phyloP scores from a whole-genome alignment of 1,140 invertebrate species.

The Cydia fagiglandana region DNA sequence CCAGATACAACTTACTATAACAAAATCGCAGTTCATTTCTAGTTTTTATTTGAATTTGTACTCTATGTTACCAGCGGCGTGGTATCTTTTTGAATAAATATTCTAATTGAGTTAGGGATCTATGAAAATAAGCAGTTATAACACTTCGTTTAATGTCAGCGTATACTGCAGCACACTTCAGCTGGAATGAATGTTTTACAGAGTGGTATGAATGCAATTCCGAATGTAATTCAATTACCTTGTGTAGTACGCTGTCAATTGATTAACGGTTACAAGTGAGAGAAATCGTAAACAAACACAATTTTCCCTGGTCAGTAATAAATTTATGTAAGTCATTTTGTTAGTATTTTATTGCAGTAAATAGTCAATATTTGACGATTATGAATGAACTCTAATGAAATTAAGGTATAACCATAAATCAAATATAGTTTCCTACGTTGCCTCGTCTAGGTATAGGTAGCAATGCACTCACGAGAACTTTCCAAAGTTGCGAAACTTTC shows the following conservation, averaged over 20 bases:
- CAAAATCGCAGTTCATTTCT: background rate
- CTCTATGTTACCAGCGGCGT: background rate
- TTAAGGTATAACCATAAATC: no score
- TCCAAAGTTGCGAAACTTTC: no score
- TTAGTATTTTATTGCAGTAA: no score
- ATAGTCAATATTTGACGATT: no score
- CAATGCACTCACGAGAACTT: no score
- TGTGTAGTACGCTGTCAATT: background rate
- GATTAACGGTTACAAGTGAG: background rate
- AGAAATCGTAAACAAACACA: background rate
- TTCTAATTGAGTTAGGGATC: background rate
- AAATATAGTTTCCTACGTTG: no score
- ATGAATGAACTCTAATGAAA: no score
- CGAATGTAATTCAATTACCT: background rate
- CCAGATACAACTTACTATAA: background rate
- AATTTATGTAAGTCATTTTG: background rate
- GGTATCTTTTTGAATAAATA: background rate
- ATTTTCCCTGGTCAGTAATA: background rate
- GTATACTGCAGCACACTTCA: background rate
- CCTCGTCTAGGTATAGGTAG: no score
- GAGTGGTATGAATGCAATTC: background rate
- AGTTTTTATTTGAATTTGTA: background rate
- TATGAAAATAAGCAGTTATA: slow-evolving; percentile 1
- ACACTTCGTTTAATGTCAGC: slow-evolving; percentile 16
- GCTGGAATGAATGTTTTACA: background rate